Evolutionary conservation across 2,113 vertebrate species (phyloP).

Genomic region (Saguinus midas): DNA sequence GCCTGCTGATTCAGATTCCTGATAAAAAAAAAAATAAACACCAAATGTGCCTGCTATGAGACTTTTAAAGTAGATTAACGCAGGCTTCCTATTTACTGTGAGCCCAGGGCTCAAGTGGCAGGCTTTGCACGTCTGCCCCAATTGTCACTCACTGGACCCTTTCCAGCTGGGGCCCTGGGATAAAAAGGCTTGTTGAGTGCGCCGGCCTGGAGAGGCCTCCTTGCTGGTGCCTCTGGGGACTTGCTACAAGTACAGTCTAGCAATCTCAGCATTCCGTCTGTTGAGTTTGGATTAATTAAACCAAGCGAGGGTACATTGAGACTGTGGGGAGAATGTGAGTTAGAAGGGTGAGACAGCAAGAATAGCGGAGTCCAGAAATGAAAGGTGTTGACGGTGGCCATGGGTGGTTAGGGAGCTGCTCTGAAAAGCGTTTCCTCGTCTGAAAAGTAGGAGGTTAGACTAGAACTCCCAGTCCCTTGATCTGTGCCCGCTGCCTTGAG

Average conservation of each 20-base stretch:
- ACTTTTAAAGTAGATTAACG: background rate
- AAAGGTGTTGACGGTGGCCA: fast-evolving
- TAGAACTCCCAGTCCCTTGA: background rate
- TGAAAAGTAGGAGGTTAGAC: background rate
- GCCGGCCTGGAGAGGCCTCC: background rate
- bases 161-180: background rate
- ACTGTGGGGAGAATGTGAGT: background rate
- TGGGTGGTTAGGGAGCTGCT: background rate
- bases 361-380: fast-evolving
- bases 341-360: background rate
- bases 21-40: background rate
- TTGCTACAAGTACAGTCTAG: background rate
- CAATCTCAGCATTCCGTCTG: fast-evolving
- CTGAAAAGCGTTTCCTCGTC: background rate
- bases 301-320: background rate
- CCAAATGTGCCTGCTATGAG: background rate
- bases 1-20: background rate
- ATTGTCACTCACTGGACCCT: background rate
- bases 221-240: background rate
- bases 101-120: background rate
- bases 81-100: background rate
- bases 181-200: background rate
- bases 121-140: background rate
- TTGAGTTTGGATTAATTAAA: background rate
- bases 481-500: background rate